Evolutionary conservation across 2,888 invertebrate genomes (phyloP), one percentile per base, ranked within the genome.

Genomic region (Spisula solida): DNA sequence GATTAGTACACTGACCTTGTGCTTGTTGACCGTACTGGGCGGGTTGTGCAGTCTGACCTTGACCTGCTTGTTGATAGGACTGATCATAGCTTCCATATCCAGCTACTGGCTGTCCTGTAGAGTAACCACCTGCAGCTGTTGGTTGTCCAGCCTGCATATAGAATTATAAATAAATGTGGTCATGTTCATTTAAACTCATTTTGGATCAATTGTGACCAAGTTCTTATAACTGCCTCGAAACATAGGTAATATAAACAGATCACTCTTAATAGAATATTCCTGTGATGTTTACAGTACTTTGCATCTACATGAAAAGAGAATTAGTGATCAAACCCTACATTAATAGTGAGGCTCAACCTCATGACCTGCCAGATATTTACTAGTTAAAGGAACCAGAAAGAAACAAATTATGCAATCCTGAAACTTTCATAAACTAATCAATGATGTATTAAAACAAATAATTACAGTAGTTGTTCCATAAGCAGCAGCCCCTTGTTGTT

Each of bases 401-500:
- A n/a, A n/a, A n/a, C n/a, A n/a, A n/a, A n/a, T n/a, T n/a, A n/a
- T n/a, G 2, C 41, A 41, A 41, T 41, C n/a, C 14, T 56, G n/a
- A 25, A 66, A 60, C n/a, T 60, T n/a, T 4, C 8, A 66, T 1
- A 66, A 66, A 25, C 10, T 5, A 66, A 66, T 10, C 51, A 51
- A 51, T 12, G 12, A 51, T 51, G 51, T 51, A 41, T 20, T 16
- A 66, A 25, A 66, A 5, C 20, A 51, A 48, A 29, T 85, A 75
- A 20, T 48, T 81, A 88, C 90, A 86, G 85, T 86, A 81, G 90
- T 85, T 60, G 84, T 78, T 47, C 90, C 90, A 85, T 91, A 91
- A 31, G 88, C 88, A 51, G 88, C 88, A 70, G 87, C 87, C 20
- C 87, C 85, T 48, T 87, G 79, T 55, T 84, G 90, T 79, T 91